Conservation (phyloP, 1,140 invertebrate genomes). For the Helicorthomorpha holstii region DNA sequence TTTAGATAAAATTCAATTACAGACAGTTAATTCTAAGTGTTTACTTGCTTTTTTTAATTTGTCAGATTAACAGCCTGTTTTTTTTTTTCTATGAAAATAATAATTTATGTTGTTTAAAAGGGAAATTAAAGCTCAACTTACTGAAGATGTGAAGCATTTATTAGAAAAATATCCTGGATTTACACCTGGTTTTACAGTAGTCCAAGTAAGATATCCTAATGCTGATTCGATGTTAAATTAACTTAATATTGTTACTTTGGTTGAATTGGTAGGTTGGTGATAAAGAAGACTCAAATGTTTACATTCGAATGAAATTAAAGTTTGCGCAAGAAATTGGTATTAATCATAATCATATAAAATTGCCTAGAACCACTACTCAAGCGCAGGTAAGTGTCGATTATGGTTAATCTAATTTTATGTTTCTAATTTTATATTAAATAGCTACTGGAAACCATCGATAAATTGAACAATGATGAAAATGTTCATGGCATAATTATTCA, state of each 20-base stretch:
- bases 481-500: slow-evolving; percentile 95
- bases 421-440: slow-evolving; percentile 18
- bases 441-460: slow-evolving; percentile 48
- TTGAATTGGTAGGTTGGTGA: slow-evolving; percentile 51
- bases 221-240: neutral
- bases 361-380: slow-evolving; percentile 69
- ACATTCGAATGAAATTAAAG: slow-evolving; percentile 92
- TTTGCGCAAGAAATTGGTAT: slow-evolving; percentile 84
- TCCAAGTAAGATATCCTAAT: slow-evolving; percentile 23
- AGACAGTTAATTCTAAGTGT: no score
- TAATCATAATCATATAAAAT: slow-evolving; percentile 54
- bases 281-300: slow-evolving; percentile 96
- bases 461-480: slow-evolving; percentile 61
- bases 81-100: no score
- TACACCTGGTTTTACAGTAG: slow-evolving; percentile 45
- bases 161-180: slow-evolving; percentile 41
- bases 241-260: neutral
- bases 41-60: no score
- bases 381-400: slow-evolving; percentile 57
- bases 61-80: no score
- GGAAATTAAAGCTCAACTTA: slow-evolving; percentile 50
- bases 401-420: slow-evolving; percentile 9
- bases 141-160: slow-evolving; percentile 42
- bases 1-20: no score
- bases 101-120: slow-evolving; percentile 39